Evolutionary conservation across 2,113 vertebrate genomes (phyloP), one percentile per base, ranked within the genome.

Genomic region (Cochlearius cochlearius): DNA sequence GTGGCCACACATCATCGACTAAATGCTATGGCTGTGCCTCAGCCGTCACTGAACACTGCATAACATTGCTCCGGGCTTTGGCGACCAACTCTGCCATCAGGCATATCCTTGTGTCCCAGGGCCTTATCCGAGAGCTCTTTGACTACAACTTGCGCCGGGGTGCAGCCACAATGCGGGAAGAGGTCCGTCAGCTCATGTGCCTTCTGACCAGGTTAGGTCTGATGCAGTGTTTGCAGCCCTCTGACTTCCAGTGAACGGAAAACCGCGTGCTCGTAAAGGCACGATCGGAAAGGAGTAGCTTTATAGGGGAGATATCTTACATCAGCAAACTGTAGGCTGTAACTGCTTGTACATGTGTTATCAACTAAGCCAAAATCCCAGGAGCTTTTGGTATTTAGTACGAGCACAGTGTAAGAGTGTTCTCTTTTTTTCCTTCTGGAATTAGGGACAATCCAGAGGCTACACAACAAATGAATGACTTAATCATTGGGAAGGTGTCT

Each of bases 11-110:
- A 0, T 99, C 99, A 10, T 99, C 99, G 41, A 99, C 97, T 32
- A 99, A 99, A 96, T 99, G 99, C 97, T 99, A 99, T 1, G 99
- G 99, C 96, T 99, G 99, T 4, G 99, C 99, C 50, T 99, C 99
- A 0, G 99, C 99, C 0, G 99, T 99, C 97, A 99, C 99, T 0
- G 99, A 99, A 56, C 99, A 99, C 93, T 99, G 99, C 74, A 99
- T 99, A 94, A 99, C 99, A 0, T 94, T 99, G n/a, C 99, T 99
- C 16, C 97, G 99, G 5, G 99, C 99, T 5, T 96, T 99, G 97
- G 99, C 99, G 50, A 99, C 99, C 90, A 99, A 99, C 95, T 98
- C 98, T 3, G 98, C 99, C 88, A 99, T 99, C 93, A 98, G 99
- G 25, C 99, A 99, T 94, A 99, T 99, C 96, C 98, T 99, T 3